Percentiles rank a stretch among this genome's conserved stretches.
phyloP scores from a whole-genome alignment of 2,113 vertebrate genomes.

The Nycticorax nycticorax region DNA sequence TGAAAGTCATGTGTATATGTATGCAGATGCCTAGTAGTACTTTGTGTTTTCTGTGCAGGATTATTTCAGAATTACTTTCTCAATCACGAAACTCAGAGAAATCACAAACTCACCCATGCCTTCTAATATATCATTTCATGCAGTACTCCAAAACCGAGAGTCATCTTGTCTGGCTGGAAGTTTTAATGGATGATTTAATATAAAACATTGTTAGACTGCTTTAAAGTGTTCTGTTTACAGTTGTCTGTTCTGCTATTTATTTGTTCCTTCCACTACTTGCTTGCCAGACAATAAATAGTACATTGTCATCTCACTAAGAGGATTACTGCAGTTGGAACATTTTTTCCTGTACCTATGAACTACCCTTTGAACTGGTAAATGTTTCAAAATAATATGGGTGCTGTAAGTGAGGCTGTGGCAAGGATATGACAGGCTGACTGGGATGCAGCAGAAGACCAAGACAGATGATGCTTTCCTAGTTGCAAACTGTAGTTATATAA shows the following conservation, averaged over 20 bases:
- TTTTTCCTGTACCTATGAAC: constrained; percentile 9
- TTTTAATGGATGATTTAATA: constrained; percentile 27
- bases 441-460: constrained; percentile 16
- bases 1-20: not conserved
- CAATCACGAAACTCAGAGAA: not conserved
- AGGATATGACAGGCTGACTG: not conserved
- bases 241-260: constrained; percentile 5
- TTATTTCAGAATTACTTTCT: constrained; percentile 30
- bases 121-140: not conserved
- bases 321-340: not conserved
- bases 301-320: not conserved
- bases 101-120: not conserved
- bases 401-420: constrained; percentile 8
- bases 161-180: not conserved
- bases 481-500: not conserved
- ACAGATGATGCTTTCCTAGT: not conserved
- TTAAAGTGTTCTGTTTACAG: constrained; percentile 29
- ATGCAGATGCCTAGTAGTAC: not conserved
- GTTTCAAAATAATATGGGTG: constrained; percentile 29
- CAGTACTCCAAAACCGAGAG: not conserved
- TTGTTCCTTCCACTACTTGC: not conserved
- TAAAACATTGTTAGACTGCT: not conserved
- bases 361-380: constrained; percentile 41
- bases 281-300: constrained; percentile 28
- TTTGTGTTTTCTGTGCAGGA: not conserved